These are phyloP conservation scores for Lithophane semibrunnea DNA, from an alignment of 2,888 invertebrate genomes.

Conservation along the genomic window DNA sequence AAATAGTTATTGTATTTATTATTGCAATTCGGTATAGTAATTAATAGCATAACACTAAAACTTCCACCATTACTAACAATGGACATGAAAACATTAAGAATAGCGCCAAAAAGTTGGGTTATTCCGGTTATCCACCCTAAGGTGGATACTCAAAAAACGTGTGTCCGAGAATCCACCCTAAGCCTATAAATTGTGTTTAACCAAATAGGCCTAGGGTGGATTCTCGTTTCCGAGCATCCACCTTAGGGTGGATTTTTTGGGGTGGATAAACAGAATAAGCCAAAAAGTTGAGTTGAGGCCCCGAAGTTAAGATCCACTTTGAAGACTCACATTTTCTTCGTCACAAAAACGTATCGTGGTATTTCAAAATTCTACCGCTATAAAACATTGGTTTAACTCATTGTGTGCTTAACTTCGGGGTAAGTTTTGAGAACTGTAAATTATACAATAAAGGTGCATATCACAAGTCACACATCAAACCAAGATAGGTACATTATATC, in stretches of 20 bases:
- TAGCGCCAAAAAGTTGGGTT: neutral
- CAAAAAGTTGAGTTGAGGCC: neutral
- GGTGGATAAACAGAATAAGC: no score
- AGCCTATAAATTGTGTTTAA: no score
- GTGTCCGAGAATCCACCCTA: no score
- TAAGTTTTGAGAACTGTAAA: neutral
- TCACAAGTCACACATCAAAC: neutral
- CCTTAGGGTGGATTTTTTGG: no score
- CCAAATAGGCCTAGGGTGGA: no score
- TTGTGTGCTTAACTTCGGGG: neutral
- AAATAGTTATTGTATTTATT: constrained; percentile 53
- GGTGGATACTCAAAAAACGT: no score
- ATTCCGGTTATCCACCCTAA: no score
- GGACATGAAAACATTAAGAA: constrained; percentile 2
- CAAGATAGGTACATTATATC: neutral
- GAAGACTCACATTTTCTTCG: neutral
- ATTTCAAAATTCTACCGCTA: neutral
- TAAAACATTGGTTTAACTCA: neutral
- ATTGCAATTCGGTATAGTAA: constrained; percentile 43
- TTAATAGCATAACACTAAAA: constrained; percentile 13
- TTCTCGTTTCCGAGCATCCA: no score
- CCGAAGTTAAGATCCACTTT: neutral
- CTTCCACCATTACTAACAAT: constrained; percentile 1
- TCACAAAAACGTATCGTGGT: neutral
- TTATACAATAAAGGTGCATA: neutral